phyloP scores from a whole-genome alignment of 2,797 vertebrate species.

The Sebastes matsubarae region DNA sequence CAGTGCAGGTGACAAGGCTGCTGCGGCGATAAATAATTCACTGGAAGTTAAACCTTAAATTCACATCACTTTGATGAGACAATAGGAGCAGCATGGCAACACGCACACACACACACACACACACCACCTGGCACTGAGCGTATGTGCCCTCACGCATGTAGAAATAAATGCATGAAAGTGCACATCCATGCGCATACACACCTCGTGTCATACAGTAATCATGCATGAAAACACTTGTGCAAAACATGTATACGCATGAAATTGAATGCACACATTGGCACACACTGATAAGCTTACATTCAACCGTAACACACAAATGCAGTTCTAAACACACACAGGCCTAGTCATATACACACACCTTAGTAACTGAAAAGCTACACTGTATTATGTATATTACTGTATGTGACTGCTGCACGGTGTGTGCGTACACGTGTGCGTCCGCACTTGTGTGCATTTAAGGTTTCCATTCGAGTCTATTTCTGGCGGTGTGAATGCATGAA shows the following conservation, averaged over 20 bases:
- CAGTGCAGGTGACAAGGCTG: conserved; percentile 52
- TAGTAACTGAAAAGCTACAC: neutral
- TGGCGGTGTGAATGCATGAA: neutral
- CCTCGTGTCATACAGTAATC: conserved; percentile 17
- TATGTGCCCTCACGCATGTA: conserved; percentile 16
- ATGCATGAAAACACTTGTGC: conserved; percentile 16
- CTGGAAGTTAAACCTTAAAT: conserved; percentile 68
- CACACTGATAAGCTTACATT: conserved; percentile 2
- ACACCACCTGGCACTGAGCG: conserved; percentile 10
- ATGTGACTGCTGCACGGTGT: neutral
- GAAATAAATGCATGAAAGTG: conserved; percentile 16
- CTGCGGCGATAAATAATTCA: conserved; percentile 75
- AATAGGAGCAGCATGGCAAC: conserved; percentile 34
- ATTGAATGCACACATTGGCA: conserved; percentile 1
- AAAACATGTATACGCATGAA: conserved; percentile 26
- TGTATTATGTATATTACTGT: neutral
- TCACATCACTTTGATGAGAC: conserved; percentile 68
- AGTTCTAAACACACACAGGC: neutral
- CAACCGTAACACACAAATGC: neutral
- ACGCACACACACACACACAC: neutral
- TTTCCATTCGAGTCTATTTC: neutral
- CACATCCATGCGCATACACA: neutral
- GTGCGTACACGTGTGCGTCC: neutral
- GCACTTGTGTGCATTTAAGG: neutral
- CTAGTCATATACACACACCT: neutral